Base-by-base conservation (phyloP, 2,113 vertebrate species). In the Oxyura jamaicensis region DNA sequence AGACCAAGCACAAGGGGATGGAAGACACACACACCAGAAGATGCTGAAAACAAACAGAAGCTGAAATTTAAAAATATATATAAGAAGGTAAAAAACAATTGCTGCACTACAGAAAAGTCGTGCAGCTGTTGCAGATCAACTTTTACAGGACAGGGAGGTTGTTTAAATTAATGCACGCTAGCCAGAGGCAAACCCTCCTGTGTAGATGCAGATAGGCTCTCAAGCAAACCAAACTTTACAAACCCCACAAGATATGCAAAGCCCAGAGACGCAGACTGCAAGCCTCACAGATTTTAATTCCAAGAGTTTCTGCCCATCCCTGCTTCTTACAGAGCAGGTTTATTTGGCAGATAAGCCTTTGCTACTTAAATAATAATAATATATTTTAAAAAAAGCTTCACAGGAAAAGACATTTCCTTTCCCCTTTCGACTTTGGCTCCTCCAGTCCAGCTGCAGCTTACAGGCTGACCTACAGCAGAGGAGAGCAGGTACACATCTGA, bases 401-500 rank as follows among this genome's bases (percentile, higher is more conserved):
- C 14, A 94, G 46, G 42, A 74, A 85, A 72, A 91, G n/a, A 91
- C 86, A 75, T 90, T 85, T 95, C 68, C 65, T 56, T n/a, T 28
- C 42, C 25, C 89, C 65, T 93, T 87, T 59, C 56, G 82, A 72
- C 60, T 91, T 80, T 67, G 18, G 48, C 83, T 95, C 93, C 91
- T 93, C 65, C 84, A 62, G 66, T 82, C 62, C 41, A 91, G 83
- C 65, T 79, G 92, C 56, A 33, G 46, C 92, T 73, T 81, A 81
- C n/a, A 59, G 39, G 88, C 86, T 96, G 97, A 93, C 87, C 94
- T 93, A 93, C 96, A 83, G 91, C 21, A 46, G 48, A 81, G 39
- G 89, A 88, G 76, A 85, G 58, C 21, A 75, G 28, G 42, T 56
- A 59, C 35, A 75, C 76, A 78, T 80, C 75, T 36, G 7, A 91